These are phyloP conservation scores for Brachyptera putata DNA, from an alignment of 2,888 invertebrate species.

Conservation along the genomic window DNA sequence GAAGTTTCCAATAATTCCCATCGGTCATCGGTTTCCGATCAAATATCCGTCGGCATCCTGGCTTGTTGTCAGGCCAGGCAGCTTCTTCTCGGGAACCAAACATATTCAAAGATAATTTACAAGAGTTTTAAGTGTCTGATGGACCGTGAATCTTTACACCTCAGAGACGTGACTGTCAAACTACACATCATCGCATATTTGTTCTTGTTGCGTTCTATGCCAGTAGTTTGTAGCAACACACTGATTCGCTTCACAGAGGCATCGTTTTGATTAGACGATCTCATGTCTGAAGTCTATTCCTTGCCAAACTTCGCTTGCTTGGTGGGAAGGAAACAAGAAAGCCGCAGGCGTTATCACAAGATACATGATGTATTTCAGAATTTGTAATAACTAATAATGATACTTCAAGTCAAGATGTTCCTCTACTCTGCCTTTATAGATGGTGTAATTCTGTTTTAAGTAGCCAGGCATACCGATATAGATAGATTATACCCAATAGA, in stretches of 20 bases:
- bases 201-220: background rate
- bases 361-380: background rate
- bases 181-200: background rate
- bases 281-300: background rate
- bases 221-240: background rate
- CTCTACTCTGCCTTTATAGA: no score
- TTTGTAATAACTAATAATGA: constrained; percentile 4
- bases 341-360: background rate
- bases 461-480: no score
- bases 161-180: background rate
- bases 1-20: constrained; percentile 21
- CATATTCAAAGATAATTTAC: constrained; percentile 15
- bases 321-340: background rate
- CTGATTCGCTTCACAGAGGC: no score
- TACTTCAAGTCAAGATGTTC: background rate
- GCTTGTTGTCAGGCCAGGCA: constrained; percentile 11
- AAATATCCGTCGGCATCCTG: constrained; percentile 19
- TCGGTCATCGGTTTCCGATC: constrained; percentile 23
- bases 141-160: constrained; percentile 11
- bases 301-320: no score
- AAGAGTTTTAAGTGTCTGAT: background rate
- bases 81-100: constrained; percentile 6
- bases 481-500: background rate
- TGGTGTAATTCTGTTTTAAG: no score
- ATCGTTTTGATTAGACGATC: background rate